Evolutionary conservation across 2,797 vertebrate species (phyloP).

Genomic region (Schizothorax lantsangensis): DNA sequence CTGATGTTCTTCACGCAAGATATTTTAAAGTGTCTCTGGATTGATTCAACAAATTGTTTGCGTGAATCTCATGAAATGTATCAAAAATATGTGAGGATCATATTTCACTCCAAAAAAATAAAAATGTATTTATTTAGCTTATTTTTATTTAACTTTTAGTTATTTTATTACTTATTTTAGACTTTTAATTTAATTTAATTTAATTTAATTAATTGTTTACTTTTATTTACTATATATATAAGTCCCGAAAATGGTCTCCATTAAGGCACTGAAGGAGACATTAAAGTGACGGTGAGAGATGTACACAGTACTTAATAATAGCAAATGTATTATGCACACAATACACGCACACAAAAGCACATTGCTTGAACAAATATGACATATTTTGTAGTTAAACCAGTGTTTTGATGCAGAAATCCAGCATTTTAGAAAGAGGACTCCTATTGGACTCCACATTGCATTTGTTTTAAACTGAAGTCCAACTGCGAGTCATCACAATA

Average conservation of each 20-base stretch:
- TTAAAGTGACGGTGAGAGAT: background rate
- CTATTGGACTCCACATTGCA: background rate
- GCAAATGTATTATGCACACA: background rate
- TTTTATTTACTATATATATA: too few relatives aligned
- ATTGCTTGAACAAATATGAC: background rate
- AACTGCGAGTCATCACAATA: background rate
- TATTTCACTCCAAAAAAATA: background rate
- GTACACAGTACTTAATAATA: too few relatives aligned
- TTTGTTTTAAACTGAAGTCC: conserved; percentile 5
- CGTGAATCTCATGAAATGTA: background rate
- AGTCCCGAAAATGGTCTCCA: background rate
- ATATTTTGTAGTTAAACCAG: background rate
- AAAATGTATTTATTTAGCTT: background rate
- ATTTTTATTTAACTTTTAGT: too few relatives aligned
- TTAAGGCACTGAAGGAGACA: conserved; percentile 13
- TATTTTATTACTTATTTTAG: too few relatives aligned
- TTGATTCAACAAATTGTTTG: too few relatives aligned
- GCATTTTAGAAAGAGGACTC: background rate
- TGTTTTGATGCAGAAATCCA: background rate
- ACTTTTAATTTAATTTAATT: too few relatives aligned
- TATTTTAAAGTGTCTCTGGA: background rate
- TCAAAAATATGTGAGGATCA: background rate
- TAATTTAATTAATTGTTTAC: too few relatives aligned
- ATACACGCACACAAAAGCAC: background rate
- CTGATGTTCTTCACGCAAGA: background rate